Evolutionary conservation across 2,113 vertebrate species (phyloP).

Genomic region (Meleagris gallopavo): DNA sequence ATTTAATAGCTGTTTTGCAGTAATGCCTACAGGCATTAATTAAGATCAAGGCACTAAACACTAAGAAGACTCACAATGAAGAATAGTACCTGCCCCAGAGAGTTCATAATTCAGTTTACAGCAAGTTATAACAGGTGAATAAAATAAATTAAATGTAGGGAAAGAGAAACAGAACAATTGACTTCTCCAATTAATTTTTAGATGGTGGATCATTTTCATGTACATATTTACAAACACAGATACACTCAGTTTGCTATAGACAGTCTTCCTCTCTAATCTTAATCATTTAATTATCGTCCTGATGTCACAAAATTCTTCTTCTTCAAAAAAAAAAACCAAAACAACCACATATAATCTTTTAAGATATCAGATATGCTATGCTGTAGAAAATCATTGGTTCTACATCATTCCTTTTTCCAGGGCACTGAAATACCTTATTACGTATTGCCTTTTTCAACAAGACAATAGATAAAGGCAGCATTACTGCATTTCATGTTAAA

Average conservation of each 20-base stretch:
- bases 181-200: not conserved
- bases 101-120: constrained; percentile 13
- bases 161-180: not conserved
- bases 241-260: not conserved
- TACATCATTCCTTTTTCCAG: not conserved
- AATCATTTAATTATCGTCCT: not conserved
- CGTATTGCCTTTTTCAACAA: not conserved
- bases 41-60: constrained; percentile 56
- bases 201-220: not conserved
- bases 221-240: not conserved
- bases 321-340: not conserved
- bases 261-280: not conserved
- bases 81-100: constrained; percentile 31
- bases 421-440: not conserved
- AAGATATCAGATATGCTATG: not conserved
- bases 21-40: constrained; percentile 57
- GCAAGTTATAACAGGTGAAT: constrained; percentile 37
- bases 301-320: not conserved
- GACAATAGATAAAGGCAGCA: not conserved
- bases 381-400: not conserved
- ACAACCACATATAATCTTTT: not conserved
- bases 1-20: constrained; percentile 62
- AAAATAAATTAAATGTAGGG: not conserved
- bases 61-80: not conserved
- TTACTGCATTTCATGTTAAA: not conserved